These are phyloP conservation scores for Camelus dromedarius DNA, from an alignment of 2,113 vertebrate species.

Conservation along the genomic window DNA sequence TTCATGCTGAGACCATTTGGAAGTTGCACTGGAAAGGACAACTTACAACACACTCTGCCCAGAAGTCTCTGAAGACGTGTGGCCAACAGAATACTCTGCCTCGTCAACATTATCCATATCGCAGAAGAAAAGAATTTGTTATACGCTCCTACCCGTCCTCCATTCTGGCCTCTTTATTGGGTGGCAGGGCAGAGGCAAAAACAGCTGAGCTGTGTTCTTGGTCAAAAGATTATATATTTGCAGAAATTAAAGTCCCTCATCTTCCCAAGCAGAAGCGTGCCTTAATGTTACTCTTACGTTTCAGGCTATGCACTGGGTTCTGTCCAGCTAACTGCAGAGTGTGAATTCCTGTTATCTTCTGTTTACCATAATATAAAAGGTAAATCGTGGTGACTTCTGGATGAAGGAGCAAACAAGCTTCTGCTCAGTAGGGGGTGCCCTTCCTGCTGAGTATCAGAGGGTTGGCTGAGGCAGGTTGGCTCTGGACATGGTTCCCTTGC, in stretches of 20 bases:
- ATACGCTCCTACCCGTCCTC: background rate
- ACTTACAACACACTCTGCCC: conserved; percentile 58
- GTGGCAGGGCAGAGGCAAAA: background rate
- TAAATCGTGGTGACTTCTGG: conserved; percentile 30
- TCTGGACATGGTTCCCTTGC: background rate
- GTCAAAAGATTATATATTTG: conserved; percentile 35
- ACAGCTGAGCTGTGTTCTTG: background rate
- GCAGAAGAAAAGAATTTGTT: background rate
- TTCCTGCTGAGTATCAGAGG: background rate
- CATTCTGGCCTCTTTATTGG: background rate
- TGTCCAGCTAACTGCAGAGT: background rate
- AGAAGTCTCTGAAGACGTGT: conserved; percentile 45
- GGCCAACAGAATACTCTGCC: background rate
- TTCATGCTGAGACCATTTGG: conserved; percentile 79
- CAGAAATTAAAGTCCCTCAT: background rate
- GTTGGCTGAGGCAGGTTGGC: background rate
- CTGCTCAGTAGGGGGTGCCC: background rate
- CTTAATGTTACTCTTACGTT: background rate
- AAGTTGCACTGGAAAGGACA: conserved; percentile 68
- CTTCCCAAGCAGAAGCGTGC: background rate
- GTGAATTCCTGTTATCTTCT: conserved; percentile 6
- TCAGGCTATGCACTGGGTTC: background rate
- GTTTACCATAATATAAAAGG: background rate
- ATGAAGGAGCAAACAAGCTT: background rate
- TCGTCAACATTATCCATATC: background rate